Conservation (phyloP, 2,113 vertebrate genomes). For the Recurvirostra avosetta region DNA sequence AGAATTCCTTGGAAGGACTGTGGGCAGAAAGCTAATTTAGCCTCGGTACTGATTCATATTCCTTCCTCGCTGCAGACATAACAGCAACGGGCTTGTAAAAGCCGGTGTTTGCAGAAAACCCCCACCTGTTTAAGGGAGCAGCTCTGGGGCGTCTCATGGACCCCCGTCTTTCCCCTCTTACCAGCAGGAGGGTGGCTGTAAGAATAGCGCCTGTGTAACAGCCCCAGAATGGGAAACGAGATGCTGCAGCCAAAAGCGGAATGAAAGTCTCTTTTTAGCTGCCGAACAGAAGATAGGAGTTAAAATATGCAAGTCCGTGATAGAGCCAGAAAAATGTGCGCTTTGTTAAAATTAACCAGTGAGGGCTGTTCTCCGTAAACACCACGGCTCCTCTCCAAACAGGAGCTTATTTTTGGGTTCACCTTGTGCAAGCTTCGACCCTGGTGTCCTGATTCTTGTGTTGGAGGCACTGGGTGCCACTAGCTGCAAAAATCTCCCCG, state of each 20-base stretch:
- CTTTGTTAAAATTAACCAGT: slow-evolving; percentile 29
- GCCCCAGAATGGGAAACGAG: background rate
- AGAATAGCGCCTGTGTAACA: slow-evolving; percentile 58
- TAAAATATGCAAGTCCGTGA: slow-evolving; percentile 52
- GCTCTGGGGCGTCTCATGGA: background rate
- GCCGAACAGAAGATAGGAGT: slow-evolving; percentile 57
- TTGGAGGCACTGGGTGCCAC: background rate
- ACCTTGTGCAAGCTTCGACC: background rate
- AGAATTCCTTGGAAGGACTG: slow-evolving; percentile 3
- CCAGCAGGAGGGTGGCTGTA: background rate
- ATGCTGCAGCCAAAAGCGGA: slow-evolving; percentile 49
- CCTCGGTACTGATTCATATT: background rate
- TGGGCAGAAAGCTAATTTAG: slow-evolving; percentile 45
- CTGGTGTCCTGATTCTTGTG: background rate
- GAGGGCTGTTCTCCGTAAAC: slow-evolving; percentile 33
- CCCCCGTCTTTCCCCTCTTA: background rate
- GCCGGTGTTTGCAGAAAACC: background rate
- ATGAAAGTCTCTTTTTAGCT: slow-evolving; percentile 72
- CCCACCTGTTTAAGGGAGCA: background rate
- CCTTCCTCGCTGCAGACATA: background rate
- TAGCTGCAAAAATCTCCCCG: background rate
- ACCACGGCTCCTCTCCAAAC: background rate
- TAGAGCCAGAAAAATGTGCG: slow-evolving; percentile 37
- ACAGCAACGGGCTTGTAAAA: background rate
- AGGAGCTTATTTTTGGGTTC: background rate